phyloP scores from a whole-genome alignment of 64 coral and sea anemone species.

The Anthopleura sola region DNA sequence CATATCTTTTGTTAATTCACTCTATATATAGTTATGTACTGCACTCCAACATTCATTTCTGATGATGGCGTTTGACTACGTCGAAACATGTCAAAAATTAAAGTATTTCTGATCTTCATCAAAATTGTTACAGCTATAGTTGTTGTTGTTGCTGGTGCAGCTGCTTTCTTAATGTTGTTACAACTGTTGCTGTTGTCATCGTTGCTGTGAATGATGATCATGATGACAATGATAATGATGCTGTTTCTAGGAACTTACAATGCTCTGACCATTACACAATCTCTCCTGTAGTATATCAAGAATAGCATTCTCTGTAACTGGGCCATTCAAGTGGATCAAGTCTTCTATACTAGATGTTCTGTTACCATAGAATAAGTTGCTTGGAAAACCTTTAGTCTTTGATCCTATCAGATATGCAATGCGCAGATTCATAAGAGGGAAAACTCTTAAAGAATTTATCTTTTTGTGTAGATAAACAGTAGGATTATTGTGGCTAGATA shows the following conservation, averaged over 20 bases:
- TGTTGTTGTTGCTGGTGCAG: neutral
- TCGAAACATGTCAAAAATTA: no score
- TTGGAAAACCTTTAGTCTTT: slow-evolving; percentile 52
- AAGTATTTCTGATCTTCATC: no score
- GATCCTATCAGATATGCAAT: neutral
- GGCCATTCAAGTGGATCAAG: slow-evolving; percentile 62
- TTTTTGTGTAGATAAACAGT: no score
- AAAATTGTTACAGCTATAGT: neutral
- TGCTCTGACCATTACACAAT: slow-evolving; percentile 33
- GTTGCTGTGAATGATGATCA: neutral
- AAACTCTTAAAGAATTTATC: no score
- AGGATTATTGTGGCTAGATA: no score
- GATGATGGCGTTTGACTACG: no score
- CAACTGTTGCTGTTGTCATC: no score
- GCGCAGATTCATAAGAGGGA: no score
- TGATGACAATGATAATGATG: neutral
- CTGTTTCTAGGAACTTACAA: slow-evolving; percentile 37
- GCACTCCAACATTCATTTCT: no score
- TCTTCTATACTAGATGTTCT: slow-evolving; percentile 42
- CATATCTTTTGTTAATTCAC: no score
- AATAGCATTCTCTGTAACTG: slow-evolving; percentile 75
- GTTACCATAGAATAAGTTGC: slow-evolving; percentile 33
- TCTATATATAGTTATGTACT: no score
- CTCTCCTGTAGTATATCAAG: slow-evolving; percentile 49
- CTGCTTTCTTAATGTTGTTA: no score